Base-by-base conservation (phyloP, 2,113 vertebrate genomes). In the Tupaia chinensis region DNA sequence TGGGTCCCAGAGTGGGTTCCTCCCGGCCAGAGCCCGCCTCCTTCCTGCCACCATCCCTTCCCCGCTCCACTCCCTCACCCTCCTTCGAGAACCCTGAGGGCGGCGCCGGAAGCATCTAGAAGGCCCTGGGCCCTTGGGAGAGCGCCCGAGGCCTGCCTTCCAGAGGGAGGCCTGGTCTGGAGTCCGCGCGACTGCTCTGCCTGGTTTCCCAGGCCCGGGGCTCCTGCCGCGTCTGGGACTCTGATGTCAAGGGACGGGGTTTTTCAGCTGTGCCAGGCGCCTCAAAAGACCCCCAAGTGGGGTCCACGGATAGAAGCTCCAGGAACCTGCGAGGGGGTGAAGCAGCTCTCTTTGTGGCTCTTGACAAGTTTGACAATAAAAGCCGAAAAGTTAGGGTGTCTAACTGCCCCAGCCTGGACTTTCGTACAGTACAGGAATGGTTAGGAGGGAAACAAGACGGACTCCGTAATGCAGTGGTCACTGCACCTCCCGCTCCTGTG, bases 31-130 rank as follows among this genome's bases (percentile, higher is more conserved):
- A 5, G 20, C 54, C 12, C 29, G 14, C 84, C 4, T 3, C 61
- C 1, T 9, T 9, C 3, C 25, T 15, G 17, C 11, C 9, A 22
- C n/a, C 54, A 1, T 1, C 0, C 3, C 17, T 56, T 23, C 25
- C 9, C 53, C 13, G 7, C 19, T 11, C 58, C 15, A 14, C 34
- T 23, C 93, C 29, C 4, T 4, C 61, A 17, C 12, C 9, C 34
- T 29, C 34, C 44, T 0, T 4, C 2, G 7, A 25, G n/a, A 10
- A 82, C 15, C 82, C 61, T 29, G 22, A 69, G 66, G 85, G 54
- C n/a, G 4, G 7, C 2, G 7, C 58, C 27, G 54, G n/a, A 14
- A 61, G 7, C 25, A 23, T 15, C 68, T 32, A 6, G 56, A 11
- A 5, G 5, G 11, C 53, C 17, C 0, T 9, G 66, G 22, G 20